Conservation (phyloP, 64 coral and sea anemone genomes). For the Pocillopora damicornis region DNA sequence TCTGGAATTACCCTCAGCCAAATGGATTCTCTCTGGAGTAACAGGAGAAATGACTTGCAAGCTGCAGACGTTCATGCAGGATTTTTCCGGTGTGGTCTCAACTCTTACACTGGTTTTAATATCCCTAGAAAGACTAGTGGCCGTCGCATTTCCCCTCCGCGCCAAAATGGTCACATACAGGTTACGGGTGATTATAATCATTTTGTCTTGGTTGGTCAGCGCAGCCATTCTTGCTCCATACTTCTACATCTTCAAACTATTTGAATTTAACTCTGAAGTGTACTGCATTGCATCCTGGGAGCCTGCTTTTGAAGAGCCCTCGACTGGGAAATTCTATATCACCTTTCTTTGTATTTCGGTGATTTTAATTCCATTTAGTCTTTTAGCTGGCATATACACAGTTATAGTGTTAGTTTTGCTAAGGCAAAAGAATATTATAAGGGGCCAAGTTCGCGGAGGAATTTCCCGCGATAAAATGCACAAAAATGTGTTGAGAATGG, state of each 20-base stretch:
- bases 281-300: neutral
- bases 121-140: constrained; percentile 14
- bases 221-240: neutral
- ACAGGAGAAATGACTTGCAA: constrained; percentile 32
- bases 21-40: neutral
- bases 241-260: constrained; percentile 32
- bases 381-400: neutral
- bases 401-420: neutral
- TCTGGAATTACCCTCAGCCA: neutral
- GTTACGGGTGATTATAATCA: neutral
- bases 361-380: neutral
- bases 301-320: constrained; percentile 16
- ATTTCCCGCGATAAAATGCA: constrained; percentile 26
- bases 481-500: constrained; percentile 61
- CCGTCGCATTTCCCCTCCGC: constrained; percentile 14
- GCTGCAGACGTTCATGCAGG: neutral
- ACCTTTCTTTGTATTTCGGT: constrained; percentile 11
- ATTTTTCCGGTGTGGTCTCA: constrained; percentile 7
- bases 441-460: neutral
- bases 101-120: constrained; percentile 27
- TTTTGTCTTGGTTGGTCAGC: constrained; percentile 18
- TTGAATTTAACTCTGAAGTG: neutral
- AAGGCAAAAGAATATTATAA: constrained; percentile 8
- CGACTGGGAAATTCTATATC: neutral
- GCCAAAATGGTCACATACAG: constrained; percentile 12